phyloP scores from a whole-genome alignment of 2,113 vertebrate genomes.

The Hippocampus abdominalis region DNA sequence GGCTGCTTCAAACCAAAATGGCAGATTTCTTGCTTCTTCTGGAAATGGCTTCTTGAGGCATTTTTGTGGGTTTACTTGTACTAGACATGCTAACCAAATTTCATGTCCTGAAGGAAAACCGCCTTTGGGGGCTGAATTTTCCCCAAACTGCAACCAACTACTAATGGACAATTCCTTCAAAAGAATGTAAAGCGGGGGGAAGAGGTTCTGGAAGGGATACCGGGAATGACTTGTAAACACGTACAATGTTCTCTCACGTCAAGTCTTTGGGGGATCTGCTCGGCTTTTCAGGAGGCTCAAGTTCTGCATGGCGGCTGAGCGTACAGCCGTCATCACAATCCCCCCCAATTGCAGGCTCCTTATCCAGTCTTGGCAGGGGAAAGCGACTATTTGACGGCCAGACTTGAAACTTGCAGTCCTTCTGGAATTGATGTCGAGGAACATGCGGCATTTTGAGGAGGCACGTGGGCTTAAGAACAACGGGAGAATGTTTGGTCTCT shows the following conservation, averaged over 20 bases:
- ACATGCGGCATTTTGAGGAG: neutral
- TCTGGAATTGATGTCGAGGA: neutral
- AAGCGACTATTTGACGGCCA: conserved; percentile 16
- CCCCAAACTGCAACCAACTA: neutral
- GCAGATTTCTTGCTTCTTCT: neutral
- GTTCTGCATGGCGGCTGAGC: neutral
- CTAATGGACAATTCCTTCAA: neutral
- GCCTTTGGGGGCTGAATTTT: neutral
- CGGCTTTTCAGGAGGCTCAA: neutral
- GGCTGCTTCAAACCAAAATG: too few relatives aligned
- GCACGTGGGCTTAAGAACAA: neutral
- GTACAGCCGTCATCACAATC: conserved; percentile 12
- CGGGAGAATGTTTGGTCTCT: neutral
- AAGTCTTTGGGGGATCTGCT: neutral
- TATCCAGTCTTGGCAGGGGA: neutral
- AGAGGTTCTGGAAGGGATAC: neutral
- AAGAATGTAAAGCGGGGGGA: neutral
- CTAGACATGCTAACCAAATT: neutral
- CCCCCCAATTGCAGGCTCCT: conserved; percentile 19
- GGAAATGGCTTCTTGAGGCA: neutral
- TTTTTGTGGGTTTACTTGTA: neutral
- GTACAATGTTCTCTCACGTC: neutral
- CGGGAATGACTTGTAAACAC: neutral
- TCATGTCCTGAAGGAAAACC: neutral
- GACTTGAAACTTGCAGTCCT: conserved; percentile 12